Percentiles rank a stretch among this genome's conserved stretches.
Conservation (phyloP, 2,888 invertebrate genomes). For the Colostygia pectinataria region DNA sequence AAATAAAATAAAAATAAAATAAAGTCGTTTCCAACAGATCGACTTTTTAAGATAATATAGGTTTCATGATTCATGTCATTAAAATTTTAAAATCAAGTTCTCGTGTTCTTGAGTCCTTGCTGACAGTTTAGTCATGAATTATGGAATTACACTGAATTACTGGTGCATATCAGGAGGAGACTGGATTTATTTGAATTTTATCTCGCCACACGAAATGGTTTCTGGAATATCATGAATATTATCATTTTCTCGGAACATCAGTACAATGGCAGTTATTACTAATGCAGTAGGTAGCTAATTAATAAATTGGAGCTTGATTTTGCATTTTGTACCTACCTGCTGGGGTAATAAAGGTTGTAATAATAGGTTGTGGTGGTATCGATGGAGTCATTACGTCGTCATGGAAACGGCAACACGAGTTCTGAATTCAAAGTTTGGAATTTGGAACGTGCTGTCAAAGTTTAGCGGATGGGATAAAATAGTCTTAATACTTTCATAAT, state of each 20-base stretch:
- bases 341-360: neutral
- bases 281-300: conserved; percentile 19
- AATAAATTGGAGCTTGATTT: conserved; percentile 17
- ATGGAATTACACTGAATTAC: conserved; percentile 5
- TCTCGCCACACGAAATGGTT: conserved; percentile 4
- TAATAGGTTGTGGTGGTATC: conserved; percentile 5
- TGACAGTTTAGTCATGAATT: conserved; percentile 10
- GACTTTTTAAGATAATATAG: too few relatives aligned
- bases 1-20: too few relatives aligned
- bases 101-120: neutral
- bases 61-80: conserved; percentile 7
- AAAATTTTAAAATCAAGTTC: conserved; percentile 3
- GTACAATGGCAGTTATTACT: conserved; percentile 19
- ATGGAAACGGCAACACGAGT: conserved; percentile 53
- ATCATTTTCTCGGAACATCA: conserved; percentile 16
- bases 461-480: conserved; percentile 4
- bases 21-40: too few relatives aligned
- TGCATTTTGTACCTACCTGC: conserved; percentile 1
- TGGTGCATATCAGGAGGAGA: neutral
- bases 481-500: conserved; percentile 40
- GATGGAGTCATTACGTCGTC: conserved; percentile 42
- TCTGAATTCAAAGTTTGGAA: conserved; percentile 51
- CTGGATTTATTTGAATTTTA: conserved; percentile 1
- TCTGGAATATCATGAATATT: conserved; percentile 22
- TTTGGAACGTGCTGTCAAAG: conserved; percentile 48